Conservation (phyloP, 2,113 vertebrate species). For the Epinephelus moara region DNA sequence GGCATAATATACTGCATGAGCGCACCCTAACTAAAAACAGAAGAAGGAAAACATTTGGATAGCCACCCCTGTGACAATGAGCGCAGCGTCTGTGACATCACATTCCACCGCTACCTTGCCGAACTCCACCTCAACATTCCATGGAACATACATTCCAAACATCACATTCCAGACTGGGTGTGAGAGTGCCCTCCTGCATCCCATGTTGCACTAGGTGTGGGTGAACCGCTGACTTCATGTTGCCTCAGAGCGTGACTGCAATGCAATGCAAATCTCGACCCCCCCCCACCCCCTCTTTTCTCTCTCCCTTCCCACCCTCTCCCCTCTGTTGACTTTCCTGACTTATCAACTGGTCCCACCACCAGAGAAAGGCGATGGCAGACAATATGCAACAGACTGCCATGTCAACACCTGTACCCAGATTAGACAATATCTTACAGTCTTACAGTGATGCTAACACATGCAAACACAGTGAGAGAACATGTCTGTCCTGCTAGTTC, state of each 20-base stretch:
- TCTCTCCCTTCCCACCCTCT: background rate
- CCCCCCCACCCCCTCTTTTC: too few species aligned
- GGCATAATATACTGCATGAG: slow-evolving; percentile 11
- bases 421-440: slow-evolving; percentile 5
- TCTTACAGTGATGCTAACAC: slow-evolving; percentile 29
- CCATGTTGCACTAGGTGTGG: slow-evolving; percentile 73
- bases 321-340: slow-evolving; percentile 17
- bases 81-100: slow-evolving; percentile 11
- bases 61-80: slow-evolving; percentile 2
- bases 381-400: slow-evolving; percentile 86
- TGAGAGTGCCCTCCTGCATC: slow-evolving; percentile 63
- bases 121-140: slow-evolving; percentile 71
- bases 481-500: slow-evolving; percentile 61
- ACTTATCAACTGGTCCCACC: slow-evolving; percentile 26
- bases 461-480: slow-evolving; percentile 54
- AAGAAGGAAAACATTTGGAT: background rate
- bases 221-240: slow-evolving; percentile 67
- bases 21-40: background rate
- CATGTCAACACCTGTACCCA: slow-evolving; percentile 63
- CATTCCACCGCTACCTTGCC: slow-evolving; percentile 14
- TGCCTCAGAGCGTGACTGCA: slow-evolving; percentile 73
- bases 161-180: slow-evolving; percentile 74
- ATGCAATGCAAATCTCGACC: slow-evolving; percentile 70
- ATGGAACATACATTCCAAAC: slow-evolving; percentile 72
- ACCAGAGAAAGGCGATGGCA: slow-evolving; percentile 70